These are phyloP conservation scores for Polypterus bichir DNA, from an alignment of 2,113 vertebrate species.

Conservation along the genomic window DNA sequence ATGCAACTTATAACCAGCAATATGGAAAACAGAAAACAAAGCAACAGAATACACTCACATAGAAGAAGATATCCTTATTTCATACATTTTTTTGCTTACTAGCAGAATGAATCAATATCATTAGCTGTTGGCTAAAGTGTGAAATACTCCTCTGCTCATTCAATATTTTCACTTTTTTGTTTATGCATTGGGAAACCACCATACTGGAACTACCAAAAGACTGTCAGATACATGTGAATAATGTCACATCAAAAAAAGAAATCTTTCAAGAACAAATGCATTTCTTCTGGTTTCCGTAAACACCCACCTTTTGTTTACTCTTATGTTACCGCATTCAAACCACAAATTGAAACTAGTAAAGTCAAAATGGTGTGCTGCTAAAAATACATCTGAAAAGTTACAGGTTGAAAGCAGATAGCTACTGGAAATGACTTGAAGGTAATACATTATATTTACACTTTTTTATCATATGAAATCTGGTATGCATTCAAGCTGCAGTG, in stretches of 20 bases:
- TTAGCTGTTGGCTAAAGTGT: background rate
- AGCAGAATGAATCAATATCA: background rate
- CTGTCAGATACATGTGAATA: conserved; percentile 6
- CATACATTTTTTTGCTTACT: background rate
- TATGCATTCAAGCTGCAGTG: no score
- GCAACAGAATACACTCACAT: no score
- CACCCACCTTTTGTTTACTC: conserved; percentile 30
- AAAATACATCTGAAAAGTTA: conserved; percentile 28
- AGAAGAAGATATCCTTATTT: no score
- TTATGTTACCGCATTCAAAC: conserved; percentile 25
- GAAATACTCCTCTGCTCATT: background rate
- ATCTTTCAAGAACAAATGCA: conserved; percentile 5
- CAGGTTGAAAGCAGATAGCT: conserved; percentile 12
- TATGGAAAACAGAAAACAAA: no score
- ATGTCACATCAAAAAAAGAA: conserved; percentile 1
- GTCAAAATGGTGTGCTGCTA: conserved; percentile 23
- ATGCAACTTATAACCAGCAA: no score
- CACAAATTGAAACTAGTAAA: conserved; percentile 34
- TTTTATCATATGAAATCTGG: no score
- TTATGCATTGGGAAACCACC: conserved; percentile 6
- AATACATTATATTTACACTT: no score
- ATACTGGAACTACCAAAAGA: conserved; percentile 8
- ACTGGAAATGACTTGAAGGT: conserved; percentile 15
- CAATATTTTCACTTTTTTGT: conserved; percentile 15
- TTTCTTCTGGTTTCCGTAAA: conserved; percentile 36